Evolutionary conservation across 2,797 vertebrate species (phyloP), one percentile per base, ranked within the genome.

Genomic region (Coregonus sp.): DNA sequence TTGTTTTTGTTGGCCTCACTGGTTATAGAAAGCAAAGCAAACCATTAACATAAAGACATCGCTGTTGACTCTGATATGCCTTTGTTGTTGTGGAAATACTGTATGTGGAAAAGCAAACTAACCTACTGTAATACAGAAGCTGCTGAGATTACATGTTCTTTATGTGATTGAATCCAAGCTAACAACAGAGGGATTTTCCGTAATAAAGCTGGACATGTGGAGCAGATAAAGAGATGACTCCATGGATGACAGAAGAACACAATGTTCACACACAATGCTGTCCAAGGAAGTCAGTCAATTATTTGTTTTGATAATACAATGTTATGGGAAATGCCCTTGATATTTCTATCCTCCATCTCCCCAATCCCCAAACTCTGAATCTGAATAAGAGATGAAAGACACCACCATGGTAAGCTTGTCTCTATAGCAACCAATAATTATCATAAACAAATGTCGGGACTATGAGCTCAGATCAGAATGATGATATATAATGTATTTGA

Each of bases 341-440:
- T 35, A 72, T 12, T 20, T 40, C 11, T n/a, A 35, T 61, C 16
- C 20, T 11, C 70, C 35, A 15, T 5, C 70, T 33, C 65, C 29
- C 72, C 72, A 4, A 7, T 6, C 72, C 51, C 71, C 31, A 4
- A 61, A 5, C 54, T 5, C n/a, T 37, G n/a, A 70, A n/a, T 20
- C 68, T 40, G 31, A 73, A 40, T 16, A 61, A 61, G 33, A 35
- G 33, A 33, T 59, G 33, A 33, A 18, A 40, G 7, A 73, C 11
- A 73, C 52, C 31, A 73, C n/a, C 54, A 59, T 5, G 51, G 54
- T 59, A 59, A 35, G 54, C 72, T 37, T 37, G 72, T 73, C 72
- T 73, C 72, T 33, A 73, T 73, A 61, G 72, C 72, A 61, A 73
- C 72, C 52, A 40, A 73, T 35, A 40, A n/a, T 40, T 73, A 35